Conservation (phyloP, 2,888 invertebrate genomes). For the Euzophera pinguis region DNA sequence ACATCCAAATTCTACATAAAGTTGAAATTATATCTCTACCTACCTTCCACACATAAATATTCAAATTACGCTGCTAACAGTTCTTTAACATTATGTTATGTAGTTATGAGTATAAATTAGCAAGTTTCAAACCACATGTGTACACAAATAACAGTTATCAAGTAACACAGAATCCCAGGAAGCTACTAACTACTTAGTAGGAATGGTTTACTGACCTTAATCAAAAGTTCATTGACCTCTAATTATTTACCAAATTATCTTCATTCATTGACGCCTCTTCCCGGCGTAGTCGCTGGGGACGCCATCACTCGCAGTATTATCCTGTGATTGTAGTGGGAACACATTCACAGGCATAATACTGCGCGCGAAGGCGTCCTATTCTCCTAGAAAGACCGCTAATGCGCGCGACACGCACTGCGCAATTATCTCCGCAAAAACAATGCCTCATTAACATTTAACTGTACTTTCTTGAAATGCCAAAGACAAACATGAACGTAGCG, state of each 20-base stretch:
- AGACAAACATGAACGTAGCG: conserved; percentile 12
- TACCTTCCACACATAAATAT: no score
- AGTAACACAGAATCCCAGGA: not conserved
- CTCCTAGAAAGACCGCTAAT: conserved; percentile 20
- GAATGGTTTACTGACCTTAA: conserved; percentile 64
- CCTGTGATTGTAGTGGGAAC: conserved; percentile 87
- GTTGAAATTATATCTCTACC: no score
- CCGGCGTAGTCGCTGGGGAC: conserved; percentile 27
- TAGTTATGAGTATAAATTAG: not conserved
- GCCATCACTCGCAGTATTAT: conserved; percentile 89
- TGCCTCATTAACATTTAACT: conserved; percentile 16
- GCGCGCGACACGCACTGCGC: conserved; percentile 17
- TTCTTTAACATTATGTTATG: not conserved
- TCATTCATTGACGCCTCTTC: conserved; percentile 19
- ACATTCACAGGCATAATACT: conserved; percentile 88
- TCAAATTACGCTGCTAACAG: no score
- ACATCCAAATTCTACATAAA: no score
- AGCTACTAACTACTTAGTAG: conserved; percentile 26
- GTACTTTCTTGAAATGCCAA: conserved; percentile 10
- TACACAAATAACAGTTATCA: not conserved
- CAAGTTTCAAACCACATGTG: not conserved
- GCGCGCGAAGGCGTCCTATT: conserved; percentile 67
- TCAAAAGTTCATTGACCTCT: conserved; percentile 58
- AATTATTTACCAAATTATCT: conserved; percentile 26
- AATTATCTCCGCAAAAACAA: conserved; percentile 12